Conservation (phyloP, 2,888 invertebrate genomes). For the Pollenia griseotomentosa region DNA sequence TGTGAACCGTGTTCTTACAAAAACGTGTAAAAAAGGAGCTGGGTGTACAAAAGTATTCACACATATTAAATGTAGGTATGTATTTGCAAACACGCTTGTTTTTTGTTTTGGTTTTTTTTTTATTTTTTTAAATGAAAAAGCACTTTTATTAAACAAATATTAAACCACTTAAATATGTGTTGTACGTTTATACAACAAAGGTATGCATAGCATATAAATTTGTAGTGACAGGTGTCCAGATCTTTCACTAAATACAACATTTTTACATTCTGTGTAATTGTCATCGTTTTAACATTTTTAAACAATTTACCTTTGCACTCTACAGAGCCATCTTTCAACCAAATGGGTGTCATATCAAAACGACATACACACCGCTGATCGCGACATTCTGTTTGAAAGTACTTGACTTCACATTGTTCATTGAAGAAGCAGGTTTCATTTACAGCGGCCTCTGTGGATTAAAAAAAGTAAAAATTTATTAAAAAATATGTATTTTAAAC, state of each 20-base stretch:
- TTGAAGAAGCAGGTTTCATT: constrained; percentile 93
- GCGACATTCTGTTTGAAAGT: constrained; percentile 91
- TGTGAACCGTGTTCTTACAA: no score
- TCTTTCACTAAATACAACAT: not conserved
- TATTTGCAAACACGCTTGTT: no score
- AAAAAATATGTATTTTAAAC: not conserved
- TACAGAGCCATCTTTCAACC: constrained; percentile 88
- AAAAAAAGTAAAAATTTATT: constrained; percentile 15
- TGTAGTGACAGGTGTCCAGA: not conserved
- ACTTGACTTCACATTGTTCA: constrained; percentile 92
- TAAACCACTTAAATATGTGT: no score
- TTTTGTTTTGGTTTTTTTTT: no score
- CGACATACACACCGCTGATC: constrained; percentile 91
- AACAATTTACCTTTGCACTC: constrained; percentile 89
- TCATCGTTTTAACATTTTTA: constrained; percentile 24
- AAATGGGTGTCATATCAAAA: constrained; percentile 90
- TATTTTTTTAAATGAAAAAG: no score
- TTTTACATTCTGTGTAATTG: not conserved
- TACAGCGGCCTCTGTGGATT: constrained; percentile 88
- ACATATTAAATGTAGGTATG: no score
- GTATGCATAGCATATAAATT: not conserved
- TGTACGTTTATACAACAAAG: no score
- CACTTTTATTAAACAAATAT: no score
- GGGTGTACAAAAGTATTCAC: no score
- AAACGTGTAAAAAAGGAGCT: no score